These are phyloP conservation scores for Bugula neritina DNA, from an alignment of 2,888 invertebrate species.

Conservation along the genomic window DNA sequence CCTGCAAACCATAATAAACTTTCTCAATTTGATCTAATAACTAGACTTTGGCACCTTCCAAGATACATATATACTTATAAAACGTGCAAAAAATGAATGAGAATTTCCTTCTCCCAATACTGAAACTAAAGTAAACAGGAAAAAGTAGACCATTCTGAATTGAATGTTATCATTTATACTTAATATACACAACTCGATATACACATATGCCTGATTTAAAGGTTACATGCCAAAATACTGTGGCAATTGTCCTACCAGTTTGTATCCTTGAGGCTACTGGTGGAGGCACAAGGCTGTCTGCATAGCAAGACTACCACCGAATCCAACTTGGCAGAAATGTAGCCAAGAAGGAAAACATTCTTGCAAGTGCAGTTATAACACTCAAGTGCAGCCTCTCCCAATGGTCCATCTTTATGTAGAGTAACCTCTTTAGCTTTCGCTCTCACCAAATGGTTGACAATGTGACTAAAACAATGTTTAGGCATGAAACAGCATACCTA, in stretches of 20 bases:
- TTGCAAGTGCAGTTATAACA: constrained; percentile 98
- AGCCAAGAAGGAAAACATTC: constrained; percentile 96
- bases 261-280: constrained; percentile 94
- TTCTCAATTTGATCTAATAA: too few species aligned
- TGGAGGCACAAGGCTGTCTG: constrained; percentile 95
- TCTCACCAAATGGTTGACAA: constrained; percentile 94
- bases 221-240: too few species aligned
- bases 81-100: too few species aligned
- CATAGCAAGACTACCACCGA: constrained; percentile 94
- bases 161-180: too few species aligned
- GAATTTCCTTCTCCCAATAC: too few species aligned
- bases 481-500: too few species aligned
- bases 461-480: constrained; percentile 68
- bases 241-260: constrained; percentile 66
- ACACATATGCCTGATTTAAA: too few species aligned
- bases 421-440: constrained; percentile 99
- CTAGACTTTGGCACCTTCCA: too few species aligned
- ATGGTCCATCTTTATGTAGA: constrained; percentile 89
- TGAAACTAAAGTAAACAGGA: too few species aligned
- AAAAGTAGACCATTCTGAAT: too few species aligned
- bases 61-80: too few species aligned
- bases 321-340: constrained; percentile 97
- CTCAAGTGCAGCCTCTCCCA: constrained; percentile 94
- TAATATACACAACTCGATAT: too few species aligned
- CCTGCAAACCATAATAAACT: constrained; percentile 36